Evolutionary conservation across 2,797 vertebrate genomes (phyloP), one percentile per base, ranked within the genome.

Genomic region (Anisognathus igniventris): DNA sequence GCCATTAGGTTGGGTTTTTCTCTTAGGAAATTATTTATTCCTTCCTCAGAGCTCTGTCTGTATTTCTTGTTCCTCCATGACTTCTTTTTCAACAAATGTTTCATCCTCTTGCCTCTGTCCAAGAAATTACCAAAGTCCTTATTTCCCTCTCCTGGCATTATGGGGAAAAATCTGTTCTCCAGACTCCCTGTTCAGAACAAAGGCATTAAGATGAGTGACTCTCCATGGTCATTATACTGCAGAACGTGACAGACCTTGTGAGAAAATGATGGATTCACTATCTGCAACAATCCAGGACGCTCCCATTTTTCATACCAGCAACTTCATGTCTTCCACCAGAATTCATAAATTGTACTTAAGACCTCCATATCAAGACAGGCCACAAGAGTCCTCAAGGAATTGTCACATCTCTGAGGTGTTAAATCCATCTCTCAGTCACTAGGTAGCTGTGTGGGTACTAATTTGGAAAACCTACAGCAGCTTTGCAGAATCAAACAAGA

Each of bases 311-410:
- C 78, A 24, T 74, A 83, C 61, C 53, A 58, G 54, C 51, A 74
- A 33, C 68, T 94, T 88, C 35, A 4, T 72, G 74, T 72, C 79
- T 88, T 80, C 91, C 44, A 44, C 61, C 39, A 90, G 57, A 92
- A 94, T 83, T 91, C 65, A 83, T 68, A 86, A 94, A 89, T 75
- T 93, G 80, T 66, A 51, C 67, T 82, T 89, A 76, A 86, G 61
- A 57, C 24, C 28, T 50, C 65, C 31, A 35, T 6, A 80, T 31
- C 50, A 64, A 94, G 78, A 71, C 61, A 74, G 50, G 35, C 27
- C 80, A 64, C 80, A 19, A 33, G 88, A 89, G 61, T 67, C 93
- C 68, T 87, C 65, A 40, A 77, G 86, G 72, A 91, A 93, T 25
- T 78, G 67, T 39, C 56, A n/a, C 54, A 33, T 72, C 68, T 74